A percentile compares a stretch with the other conserved stretches of the same genome.
Evolutionary conservation across 1,140 invertebrate genomes (phyloP).

Genomic region (Bombus fervidus): DNA sequence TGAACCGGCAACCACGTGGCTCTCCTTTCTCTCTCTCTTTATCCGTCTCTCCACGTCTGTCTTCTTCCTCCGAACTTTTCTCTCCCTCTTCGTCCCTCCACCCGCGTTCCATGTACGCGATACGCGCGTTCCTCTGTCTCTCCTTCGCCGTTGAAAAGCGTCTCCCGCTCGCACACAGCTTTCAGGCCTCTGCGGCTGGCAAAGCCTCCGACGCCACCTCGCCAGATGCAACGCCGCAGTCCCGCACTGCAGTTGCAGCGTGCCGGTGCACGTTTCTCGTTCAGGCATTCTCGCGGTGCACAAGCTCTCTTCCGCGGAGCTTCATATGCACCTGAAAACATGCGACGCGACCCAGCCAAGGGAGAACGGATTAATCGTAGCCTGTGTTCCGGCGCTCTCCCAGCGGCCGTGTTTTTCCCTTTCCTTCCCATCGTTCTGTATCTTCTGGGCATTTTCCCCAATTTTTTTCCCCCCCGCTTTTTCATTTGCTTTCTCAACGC

Average conservation of each 20-base stretch:
- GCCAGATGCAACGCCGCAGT: conserved; percentile 73
- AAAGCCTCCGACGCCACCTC: conserved; percentile 60
- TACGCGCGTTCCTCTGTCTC: conserved; percentile 12
- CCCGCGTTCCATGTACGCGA: not conserved
- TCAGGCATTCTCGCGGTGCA: conserved; percentile 8
- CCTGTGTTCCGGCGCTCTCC: not conserved
- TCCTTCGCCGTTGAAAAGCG: conserved; percentile 46
- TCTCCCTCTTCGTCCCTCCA: conserved; percentile 27
- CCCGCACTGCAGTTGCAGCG: conserved; percentile 76
- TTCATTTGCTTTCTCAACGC: not conserved
- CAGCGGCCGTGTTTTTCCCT: too few species aligned
- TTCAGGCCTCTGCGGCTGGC: conserved; percentile 64
- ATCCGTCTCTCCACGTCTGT: conserved; percentile 39
- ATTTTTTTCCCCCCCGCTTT: not conserved
- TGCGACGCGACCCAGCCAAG: not conserved
- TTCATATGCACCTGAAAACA: conserved; percentile 8
- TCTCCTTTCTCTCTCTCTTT: conserved; percentile 52
- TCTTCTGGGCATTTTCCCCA: too few species aligned
- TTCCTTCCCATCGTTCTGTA: too few species aligned
- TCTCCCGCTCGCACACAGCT: conserved; percentile 43
- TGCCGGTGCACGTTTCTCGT: conserved; percentile 37
- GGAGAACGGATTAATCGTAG: conserved; percentile 22
- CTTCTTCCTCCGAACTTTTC: conserved; percentile 49
- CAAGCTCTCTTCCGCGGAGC: not conserved
- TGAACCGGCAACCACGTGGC: conserved; percentile 67